A percentile compares a stretch with the other conserved stretches of the same genome.
These are phyloP conservation scores for Eupithecia insigniata DNA, from an alignment of 2,888 invertebrate species.

Conservation along the genomic window DNA sequence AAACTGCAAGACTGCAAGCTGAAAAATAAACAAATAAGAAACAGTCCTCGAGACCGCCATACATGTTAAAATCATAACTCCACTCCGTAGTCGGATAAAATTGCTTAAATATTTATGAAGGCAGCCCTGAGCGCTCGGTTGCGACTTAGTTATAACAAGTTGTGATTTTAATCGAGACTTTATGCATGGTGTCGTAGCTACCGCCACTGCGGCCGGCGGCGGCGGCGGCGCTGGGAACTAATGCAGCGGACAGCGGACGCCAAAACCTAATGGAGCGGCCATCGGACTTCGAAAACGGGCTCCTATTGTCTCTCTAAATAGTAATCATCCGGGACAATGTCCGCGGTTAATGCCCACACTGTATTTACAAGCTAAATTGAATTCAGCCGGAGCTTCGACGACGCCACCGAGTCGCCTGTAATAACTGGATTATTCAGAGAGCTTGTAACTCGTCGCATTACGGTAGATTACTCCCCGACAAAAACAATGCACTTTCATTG, in stretches of 20 bases:
- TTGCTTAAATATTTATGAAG: constrained; percentile 31
- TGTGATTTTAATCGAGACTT: constrained; percentile 40
- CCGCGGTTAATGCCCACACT: constrained; percentile 6
- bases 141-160: constrained; percentile 32
- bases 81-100: constrained; percentile 17
- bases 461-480: constrained; percentile 20
- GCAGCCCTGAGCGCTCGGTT: constrained; percentile 17
- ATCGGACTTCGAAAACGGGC: background rate
- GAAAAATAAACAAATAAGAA: background rate
- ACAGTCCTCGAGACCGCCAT: background rate
- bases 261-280: background rate
- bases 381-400: constrained; percentile 35
- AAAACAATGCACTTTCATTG: constrained; percentile 18
- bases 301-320: constrained; percentile 10
- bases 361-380: constrained; percentile 41
- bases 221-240: background rate
- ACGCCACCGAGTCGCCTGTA: constrained; percentile 33
- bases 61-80: constrained; percentile 21
- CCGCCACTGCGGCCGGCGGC: background rate
- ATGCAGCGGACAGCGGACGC: background rate
- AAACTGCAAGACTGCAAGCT: background rate
- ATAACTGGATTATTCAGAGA: constrained; percentile 37
- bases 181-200: constrained; percentile 26
- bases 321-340: constrained; percentile 13
- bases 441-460: constrained; percentile 30